Base-by-base conservation (phyloP, 2,888 invertebrate species). In the Pterostichus madidus region DNA sequence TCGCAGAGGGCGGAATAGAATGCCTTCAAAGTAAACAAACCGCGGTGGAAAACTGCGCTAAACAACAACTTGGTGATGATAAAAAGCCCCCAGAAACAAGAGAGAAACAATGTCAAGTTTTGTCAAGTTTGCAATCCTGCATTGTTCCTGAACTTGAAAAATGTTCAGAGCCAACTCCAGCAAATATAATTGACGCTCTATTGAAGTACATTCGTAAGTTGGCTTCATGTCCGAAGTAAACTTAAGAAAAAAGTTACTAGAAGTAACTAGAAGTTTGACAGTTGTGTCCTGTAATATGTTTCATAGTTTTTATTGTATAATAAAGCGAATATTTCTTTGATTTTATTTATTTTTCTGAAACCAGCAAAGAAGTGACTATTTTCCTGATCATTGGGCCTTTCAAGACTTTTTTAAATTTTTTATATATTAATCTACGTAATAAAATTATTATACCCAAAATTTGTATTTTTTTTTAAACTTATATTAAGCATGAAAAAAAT, bases 121-220 rank as follows among this genome's bases (percentile, higher is more conserved):
- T 39, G 39, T 0, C 39, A 8, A 39, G 39, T 39, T 39, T 39
- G 39, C 91, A 93, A 79, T 68, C 86, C 0, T 95, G 95, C 86
- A 88, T 93, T 0, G 94, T 94, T 39, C 88, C 86, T 0, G 92
- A 92, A 5, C 87, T 95, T 80, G 95, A 95, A 86, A 91, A 90
- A 5, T 96, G 96, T 87, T 87, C 89, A 0, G 94, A 95, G 71
- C 94, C 95, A 5, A 96, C 96, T 0, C 95, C 96, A 0, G 94
- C 93, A 35, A 96, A 96, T 89, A 94, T 96, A 86, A 93, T 94
- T 0, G 95, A 96, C 10, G 71, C 71, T 8, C 44, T 71, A n/a
- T 71, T 71, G 8, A 71, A 71, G 15, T 71, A 71, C 17, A 39
- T 71, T 8, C 15, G 13, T 0, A 39, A 39, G 10, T 4, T 71